phyloP scores from a whole-genome alignment of 2,797 vertebrate genomes.

The Spizella passerina region DNA sequence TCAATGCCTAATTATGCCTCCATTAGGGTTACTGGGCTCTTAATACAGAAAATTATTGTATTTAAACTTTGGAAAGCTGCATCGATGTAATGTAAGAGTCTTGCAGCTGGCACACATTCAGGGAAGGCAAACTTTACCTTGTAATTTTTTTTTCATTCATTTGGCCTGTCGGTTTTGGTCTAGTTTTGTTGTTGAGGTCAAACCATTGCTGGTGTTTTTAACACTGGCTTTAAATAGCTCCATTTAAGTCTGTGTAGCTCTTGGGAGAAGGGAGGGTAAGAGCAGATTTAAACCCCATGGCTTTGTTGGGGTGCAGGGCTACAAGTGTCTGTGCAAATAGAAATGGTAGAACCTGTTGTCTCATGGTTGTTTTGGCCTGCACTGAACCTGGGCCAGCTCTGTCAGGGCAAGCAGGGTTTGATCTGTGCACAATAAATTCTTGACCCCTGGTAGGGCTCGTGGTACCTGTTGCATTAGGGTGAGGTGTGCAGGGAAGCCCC shows the following conservation, averaged over 20 bases:
- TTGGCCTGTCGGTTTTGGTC: background rate
- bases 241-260: background rate
- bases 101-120: background rate
- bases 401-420: background rate
- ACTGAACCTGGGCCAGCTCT: background rate
- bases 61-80: constrained; percentile 39
- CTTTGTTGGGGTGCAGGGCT: background rate
- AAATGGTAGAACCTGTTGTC: background rate
- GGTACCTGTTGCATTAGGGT: fast-evolving
- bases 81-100: background rate
- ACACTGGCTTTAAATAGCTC: background rate
- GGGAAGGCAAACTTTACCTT: constrained; percentile 36
- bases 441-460: background rate
- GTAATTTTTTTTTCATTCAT: constrained; percentile 37
- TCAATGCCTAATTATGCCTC: constrained; percentile 56
- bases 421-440: background rate
- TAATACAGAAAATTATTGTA: constrained; percentile 62
- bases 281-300: background rate
- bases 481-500: background rate
- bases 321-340: background rate
- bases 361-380: background rate
- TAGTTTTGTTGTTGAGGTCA: background rate
- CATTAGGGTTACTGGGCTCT: constrained; percentile 15
- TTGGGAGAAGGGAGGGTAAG: background rate
- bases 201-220: background rate